phyloP scores from a whole-genome alignment of 2,797 vertebrate species.

The Cuculus canorus region DNA sequence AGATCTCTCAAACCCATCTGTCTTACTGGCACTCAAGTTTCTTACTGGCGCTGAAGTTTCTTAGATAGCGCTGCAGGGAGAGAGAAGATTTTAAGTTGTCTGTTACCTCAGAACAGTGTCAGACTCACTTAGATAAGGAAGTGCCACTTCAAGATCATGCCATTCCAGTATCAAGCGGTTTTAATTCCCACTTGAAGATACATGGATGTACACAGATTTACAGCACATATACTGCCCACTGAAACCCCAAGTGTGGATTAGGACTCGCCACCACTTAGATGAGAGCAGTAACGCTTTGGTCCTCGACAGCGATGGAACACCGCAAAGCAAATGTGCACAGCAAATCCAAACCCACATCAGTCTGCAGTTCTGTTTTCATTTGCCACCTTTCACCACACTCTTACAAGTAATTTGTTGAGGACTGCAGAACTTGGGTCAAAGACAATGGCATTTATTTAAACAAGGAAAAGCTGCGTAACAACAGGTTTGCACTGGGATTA shows the following conservation, averaged over 20 bases:
- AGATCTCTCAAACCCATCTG: conserved; percentile 46
- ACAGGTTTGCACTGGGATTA: background rate
- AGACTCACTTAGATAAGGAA: conserved; percentile 37
- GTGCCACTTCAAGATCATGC: background rate
- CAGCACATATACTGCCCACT: background rate
- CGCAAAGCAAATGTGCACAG: background rate
- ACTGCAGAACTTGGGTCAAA: background rate
- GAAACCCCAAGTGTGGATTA: background rate
- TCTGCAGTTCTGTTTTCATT: background rate
- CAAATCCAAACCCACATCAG: background rate
- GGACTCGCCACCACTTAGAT: background rate
- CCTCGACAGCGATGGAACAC: rapidly evolving
- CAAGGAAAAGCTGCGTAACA: background rate
- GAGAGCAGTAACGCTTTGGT: rapidly evolving
- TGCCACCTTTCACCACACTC: background rate
- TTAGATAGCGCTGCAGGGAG: conserved; percentile 14
- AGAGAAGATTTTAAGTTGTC: background rate
- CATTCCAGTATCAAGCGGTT: background rate
- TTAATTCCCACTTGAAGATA: conserved; percentile 17
- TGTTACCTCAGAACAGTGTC: conserved; percentile 19
- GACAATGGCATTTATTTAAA: background rate
- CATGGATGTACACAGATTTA: background rate
- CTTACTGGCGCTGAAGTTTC: conserved; percentile 37
- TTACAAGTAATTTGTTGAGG: background rate
- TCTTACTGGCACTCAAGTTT: conserved; percentile 35